phyloP scores from a whole-genome alignment of 2,888 invertebrate species.

The Pterobdella sp. region DNA sequence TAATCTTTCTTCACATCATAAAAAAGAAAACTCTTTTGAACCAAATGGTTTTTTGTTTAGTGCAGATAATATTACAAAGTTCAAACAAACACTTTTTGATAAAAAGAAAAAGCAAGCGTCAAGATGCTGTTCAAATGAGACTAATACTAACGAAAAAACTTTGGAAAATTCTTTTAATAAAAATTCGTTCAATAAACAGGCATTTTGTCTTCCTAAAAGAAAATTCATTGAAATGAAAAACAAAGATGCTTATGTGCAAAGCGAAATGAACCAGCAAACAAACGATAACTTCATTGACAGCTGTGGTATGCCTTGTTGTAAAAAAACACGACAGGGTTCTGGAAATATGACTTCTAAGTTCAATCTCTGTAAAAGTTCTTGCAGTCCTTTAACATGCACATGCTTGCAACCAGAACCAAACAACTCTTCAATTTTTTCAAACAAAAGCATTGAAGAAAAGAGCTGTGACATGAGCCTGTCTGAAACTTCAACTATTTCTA shows the following conservation, averaged over 20 bases:
- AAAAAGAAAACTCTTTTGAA: no score
- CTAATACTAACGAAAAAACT: no score
- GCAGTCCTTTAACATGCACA: background rate
- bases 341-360: background rate
- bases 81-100: no score
- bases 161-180: no score
- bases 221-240: conserved; percentile 3
- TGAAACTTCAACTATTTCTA: background rate
- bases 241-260: background rate
- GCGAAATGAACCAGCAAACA: background rate
- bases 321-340: background rate
- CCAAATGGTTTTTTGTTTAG: no score
- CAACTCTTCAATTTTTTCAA: background rate
- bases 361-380: background rate
- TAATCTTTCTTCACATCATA: no score
- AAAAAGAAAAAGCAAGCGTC: no score
- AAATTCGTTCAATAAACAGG: background rate
- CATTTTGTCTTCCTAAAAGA: background rate
- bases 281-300: background rate
- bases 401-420: no score
- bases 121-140: no score
- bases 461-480: background rate
- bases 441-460: background rate
- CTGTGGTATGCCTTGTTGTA: conserved; percentile 2
- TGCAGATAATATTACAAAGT: no score